Conservation (phyloP, 2,113 vertebrate species). For the Poicephalus meyeri region DNA sequence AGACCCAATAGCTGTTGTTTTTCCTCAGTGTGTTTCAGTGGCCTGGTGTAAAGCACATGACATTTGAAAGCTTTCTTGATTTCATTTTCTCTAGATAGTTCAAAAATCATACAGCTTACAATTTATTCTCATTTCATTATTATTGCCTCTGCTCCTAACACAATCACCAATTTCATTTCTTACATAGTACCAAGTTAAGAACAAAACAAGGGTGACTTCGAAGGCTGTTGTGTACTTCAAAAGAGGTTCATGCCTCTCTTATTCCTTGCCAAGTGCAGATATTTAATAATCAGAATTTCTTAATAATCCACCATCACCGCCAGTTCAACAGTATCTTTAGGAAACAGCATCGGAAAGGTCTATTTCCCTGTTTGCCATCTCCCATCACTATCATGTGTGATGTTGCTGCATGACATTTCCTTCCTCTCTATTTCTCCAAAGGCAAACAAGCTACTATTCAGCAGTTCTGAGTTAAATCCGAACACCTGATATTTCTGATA, state of each 20-base stretch:
- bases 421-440: slow-evolving; percentile 71
- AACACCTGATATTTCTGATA: slow-evolving; percentile 62
- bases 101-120: neutral
- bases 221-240: neutral
- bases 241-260: neutral
- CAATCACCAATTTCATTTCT: neutral
- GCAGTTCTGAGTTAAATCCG: slow-evolving; percentile 58
- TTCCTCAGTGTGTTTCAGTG: neutral
- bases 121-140: slow-evolving; percentile 10
- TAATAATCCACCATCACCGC: neutral
- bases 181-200: neutral
- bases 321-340: slow-evolving; percentile 65
- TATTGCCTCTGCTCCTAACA: neutral
- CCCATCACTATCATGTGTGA: slow-evolving; percentile 29
- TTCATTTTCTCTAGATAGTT: neutral
- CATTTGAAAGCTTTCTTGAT: slow-evolving; percentile 1
- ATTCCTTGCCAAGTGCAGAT: neutral
- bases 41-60: neutral
- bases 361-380: slow-evolving; percentile 58
- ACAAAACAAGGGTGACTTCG: neutral
- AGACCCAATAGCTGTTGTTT: neutral
- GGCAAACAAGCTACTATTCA: slow-evolving; percentile 62
- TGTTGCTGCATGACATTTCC: slow-evolving; percentile 72
- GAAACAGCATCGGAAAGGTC: slow-evolving; percentile 73
- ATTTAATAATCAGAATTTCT: neutral